Base-by-base conservation (phyloP, 2,113 vertebrate genomes). In the Spizaetus ornatus region DNA sequence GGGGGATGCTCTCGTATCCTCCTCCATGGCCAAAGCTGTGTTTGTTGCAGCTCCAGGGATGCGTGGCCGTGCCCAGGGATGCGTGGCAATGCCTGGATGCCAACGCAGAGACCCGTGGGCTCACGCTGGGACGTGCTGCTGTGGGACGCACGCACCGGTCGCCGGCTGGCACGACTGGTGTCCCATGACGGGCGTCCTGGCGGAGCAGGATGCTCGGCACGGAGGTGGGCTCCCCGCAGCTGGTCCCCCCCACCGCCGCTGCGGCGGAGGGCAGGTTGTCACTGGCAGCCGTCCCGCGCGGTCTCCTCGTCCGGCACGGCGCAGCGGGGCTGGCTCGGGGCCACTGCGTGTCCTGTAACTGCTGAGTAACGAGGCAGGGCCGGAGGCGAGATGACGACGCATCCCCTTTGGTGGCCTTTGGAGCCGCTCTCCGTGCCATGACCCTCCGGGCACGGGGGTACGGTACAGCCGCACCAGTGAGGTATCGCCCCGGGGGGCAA, bases 361-460 rank as follows among this genome's bases (percentile, higher is more conserved):
- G 96, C 96, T 97, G 96, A 96, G 95, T 96, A 92, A 95, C 38
- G 7, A 42, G 78, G 92, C 95, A 79, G 70, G 78, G 82, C 82
- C 5, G 0, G 85, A 72, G 88, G 82, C 1, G 4, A 29, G 87
- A 1, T 87, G 96, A 74, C 16, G 19, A 90, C 6, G 0, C 2
- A 3, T 59, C 78, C 88, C 74, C 52, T 77, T 21, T 0, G 29
- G 61, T 84, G 95, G 58, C 87, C 34, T 61, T 50, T 0, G 0
- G 63, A 43, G 63, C 61, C 0, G 0, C 45, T 42, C 13, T 0
- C 0, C 4, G 0, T 4, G 0, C 61, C 0, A 3, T 48, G 14
- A 11, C 48, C n/a, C 38, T 50, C 66, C 5, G 17, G 47, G 22
- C 2, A 0, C 1, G 52, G 42, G 72, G n/a, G 26, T 3, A 2